These are phyloP conservation scores for Zootermopsis nevadensis DNA, from an alignment of 2,888 invertebrate genomes.

Conservation along the genomic window DNA sequence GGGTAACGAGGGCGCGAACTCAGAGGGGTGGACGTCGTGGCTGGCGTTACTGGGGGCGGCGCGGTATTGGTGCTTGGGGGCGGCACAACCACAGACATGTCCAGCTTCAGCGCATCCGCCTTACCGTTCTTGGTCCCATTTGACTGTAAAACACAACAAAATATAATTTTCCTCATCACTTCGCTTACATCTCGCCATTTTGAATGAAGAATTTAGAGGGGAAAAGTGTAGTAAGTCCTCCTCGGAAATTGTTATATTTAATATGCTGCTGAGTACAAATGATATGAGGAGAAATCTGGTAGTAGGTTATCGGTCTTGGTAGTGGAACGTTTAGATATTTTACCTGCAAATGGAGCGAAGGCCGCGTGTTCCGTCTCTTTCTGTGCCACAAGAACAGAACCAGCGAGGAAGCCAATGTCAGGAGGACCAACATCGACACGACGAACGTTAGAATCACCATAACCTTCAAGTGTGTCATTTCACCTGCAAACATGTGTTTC, in stretches of 20 bases:
- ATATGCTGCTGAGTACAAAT: no score
- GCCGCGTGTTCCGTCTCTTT: neutral
- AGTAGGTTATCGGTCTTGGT: no score
- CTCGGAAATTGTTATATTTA: no score
- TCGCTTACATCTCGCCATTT: no score
- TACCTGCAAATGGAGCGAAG: neutral
- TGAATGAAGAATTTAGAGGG: no score
- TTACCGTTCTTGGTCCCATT: neutral
- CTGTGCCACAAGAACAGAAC: neutral
- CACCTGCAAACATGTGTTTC: neutral
- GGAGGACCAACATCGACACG: neutral
- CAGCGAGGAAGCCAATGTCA: neutral
- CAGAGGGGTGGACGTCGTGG: constrained; percentile 41
- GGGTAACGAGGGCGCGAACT: constrained; percentile 42
- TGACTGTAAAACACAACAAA: neutral
- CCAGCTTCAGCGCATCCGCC: constrained; percentile 18
- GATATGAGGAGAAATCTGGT: no score
- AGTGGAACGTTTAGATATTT: neutral
- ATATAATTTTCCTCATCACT: no score
- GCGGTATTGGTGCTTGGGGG: constrained; percentile 13
- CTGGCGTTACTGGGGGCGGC: constrained; percentile 31
- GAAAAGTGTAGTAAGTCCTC: no score
- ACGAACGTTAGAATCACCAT: neutral
- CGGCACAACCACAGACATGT: neutral
- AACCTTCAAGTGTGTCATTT: neutral